Conservation (phyloP, 1,140 invertebrate species). For the Harlomillsia oculata region DNA sequence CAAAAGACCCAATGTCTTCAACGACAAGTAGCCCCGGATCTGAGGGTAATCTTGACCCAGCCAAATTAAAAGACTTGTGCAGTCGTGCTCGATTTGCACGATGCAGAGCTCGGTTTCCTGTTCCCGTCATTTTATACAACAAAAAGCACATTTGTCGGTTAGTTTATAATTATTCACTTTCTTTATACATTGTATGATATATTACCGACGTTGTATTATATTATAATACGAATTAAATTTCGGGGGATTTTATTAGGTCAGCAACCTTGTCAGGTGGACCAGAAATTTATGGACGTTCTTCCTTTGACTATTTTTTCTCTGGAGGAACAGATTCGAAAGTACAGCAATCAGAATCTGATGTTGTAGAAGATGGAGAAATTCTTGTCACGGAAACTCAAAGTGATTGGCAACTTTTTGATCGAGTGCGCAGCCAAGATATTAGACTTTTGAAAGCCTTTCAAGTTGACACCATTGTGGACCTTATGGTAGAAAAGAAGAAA, state of each 20-base stretch:
- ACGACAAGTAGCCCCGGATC: conserved; percentile 1
- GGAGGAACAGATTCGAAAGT: conserved; percentile 33
- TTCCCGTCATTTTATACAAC: conserved; percentile 67
- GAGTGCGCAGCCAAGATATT: conserved; percentile 62
- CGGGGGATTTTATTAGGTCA: conserved; percentile 45
- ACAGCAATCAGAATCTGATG: conserved; percentile 36
- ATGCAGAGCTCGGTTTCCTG: conserved; percentile 64
- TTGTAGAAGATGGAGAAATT: conserved; percentile 38
- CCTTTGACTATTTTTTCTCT: conserved; percentile 49
- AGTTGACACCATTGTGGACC: conserved; percentile 66
- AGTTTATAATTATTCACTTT: conserved; percentile 19
- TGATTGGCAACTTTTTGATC: conserved; percentile 54
- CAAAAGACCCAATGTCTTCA: neutral
- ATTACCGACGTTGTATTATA: too few relatives aligned
- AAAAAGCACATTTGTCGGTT: conserved; percentile 59
- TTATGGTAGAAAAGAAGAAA: conserved; percentile 84
- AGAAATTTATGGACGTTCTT: conserved; percentile 61
- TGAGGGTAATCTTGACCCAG: conserved; percentile 12
- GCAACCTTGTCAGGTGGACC: conserved; percentile 59
- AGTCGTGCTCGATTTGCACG: conserved; percentile 46
- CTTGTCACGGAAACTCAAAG: conserved; percentile 37
- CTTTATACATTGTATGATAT: neutral
- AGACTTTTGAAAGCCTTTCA: conserved; percentile 60
- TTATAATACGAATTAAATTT: neutral
- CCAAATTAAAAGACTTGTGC: conserved; percentile 33